Evolutionary conservation across 2,888 invertebrate species (phyloP).

Genomic region (Cataglyphis altisquamis): DNA sequence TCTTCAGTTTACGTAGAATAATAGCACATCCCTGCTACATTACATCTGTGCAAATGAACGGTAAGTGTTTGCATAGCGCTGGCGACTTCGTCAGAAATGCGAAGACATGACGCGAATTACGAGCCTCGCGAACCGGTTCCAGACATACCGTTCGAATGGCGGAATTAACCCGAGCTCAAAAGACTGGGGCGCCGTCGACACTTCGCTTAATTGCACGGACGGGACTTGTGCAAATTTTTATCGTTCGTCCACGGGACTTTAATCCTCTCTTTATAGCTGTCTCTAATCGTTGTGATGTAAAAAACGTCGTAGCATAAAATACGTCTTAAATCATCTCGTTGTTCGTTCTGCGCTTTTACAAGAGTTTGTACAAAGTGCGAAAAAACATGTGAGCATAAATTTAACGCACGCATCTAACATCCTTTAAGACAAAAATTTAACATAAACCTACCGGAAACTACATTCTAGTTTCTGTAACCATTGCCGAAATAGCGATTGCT

Average conservation of each 20-base stretch:
- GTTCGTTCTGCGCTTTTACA: not conserved
- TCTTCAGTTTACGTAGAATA: slow-evolving; percentile 18
- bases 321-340: slow-evolving; percentile 4
- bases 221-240: slow-evolving; percentile 58
- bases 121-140: slow-evolving; percentile 78
- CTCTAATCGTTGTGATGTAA: slow-evolving; percentile 27
- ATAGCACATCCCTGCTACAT: slow-evolving; percentile 28
- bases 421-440: not conserved
- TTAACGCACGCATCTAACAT: not conserved
- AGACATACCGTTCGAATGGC: slow-evolving; percentile 74
- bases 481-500: not conserved
- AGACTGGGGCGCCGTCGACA: slow-evolving; percentile 73
- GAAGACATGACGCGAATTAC: slow-evolving; percentile 65
- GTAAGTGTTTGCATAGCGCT: slow-evolving; percentile 14
- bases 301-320: slow-evolving; percentile 13
- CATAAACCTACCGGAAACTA: not conserved
- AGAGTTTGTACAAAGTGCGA: not conserved
- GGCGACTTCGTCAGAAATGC: slow-evolving; percentile 72
- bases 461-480: not conserved
- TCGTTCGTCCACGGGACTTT: slow-evolving; percentile 52
- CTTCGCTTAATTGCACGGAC: slow-evolving; percentile 76
- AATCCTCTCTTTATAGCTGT: slow-evolving; percentile 41
- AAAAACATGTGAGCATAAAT: not conserved
- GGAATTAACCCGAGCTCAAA: slow-evolving; percentile 70
- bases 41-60: slow-evolving; percentile 39